Percentiles rank a stretch among this genome's conserved stretches.
phyloP scores from a whole-genome alignment of 1,140 invertebrate species.

The Drosophila guanche region DNA sequence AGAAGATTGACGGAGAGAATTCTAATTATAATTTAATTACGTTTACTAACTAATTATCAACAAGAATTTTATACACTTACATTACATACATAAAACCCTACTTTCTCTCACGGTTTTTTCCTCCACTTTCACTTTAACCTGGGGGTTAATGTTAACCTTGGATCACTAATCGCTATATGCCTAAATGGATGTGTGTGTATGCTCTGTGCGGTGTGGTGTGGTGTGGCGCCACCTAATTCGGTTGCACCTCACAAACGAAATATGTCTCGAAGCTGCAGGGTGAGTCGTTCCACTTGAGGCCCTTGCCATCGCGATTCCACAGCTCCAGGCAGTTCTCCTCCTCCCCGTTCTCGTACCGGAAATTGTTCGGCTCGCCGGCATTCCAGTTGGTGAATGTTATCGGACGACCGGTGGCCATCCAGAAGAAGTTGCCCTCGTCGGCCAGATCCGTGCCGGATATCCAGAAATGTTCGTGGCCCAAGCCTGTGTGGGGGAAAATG shows the following conservation, averaged over 20 bases:
- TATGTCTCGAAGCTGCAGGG: slow-evolving; percentile 96
- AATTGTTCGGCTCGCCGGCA: slow-evolving; percentile 95
- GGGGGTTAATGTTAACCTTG: slow-evolving; percentile 2
- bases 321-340: slow-evolving; percentile 95
- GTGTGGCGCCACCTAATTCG: slow-evolving; percentile 42
- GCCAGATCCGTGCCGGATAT: slow-evolving; percentile 95
- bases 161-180: slow-evolving; percentile 17
- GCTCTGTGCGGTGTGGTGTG: not conserved
- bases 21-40: slow-evolving; percentile 72
- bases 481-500: slow-evolving; percentile 84
- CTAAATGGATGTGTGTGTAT: slow-evolving; percentile 12
- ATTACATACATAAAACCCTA: slow-evolving; percentile 46
- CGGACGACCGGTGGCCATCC: slow-evolving; percentile 95
- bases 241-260: slow-evolving; percentile 94
- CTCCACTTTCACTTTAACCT: slow-evolving; percentile 22
- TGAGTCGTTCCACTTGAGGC: slow-evolving; percentile 96
- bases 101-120: slow-evolving; percentile 20
- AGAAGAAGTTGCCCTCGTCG: slow-evolving; percentile 95
- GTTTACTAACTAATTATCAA: slow-evolving; percentile 70
- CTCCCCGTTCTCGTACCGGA: slow-evolving; percentile 95
- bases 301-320: slow-evolving; percentile 96
- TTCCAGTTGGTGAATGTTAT: slow-evolving; percentile 97
- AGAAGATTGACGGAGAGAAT: slow-evolving; percentile 55
- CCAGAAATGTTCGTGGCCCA: slow-evolving; percentile 96
- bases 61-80: slow-evolving; percentile 52